Base-by-base conservation (phyloP, 1,140 invertebrate species). In the Apocrypta bakeri region DNA sequence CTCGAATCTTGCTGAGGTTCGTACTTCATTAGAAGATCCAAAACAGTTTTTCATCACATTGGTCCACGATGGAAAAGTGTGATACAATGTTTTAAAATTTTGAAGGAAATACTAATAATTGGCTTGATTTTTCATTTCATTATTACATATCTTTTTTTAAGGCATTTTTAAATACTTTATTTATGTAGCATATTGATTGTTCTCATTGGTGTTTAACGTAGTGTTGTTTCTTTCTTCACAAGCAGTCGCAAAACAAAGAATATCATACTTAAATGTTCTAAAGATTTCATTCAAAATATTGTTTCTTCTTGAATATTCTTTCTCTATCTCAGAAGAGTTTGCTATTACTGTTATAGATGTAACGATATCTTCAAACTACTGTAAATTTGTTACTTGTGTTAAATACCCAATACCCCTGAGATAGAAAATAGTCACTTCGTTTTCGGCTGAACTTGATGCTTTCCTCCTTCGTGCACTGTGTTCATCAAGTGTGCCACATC, bases 41-140 rank as follows among this genome's bases (percentile, higher is more conserved):
- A 73, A 73, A 11, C 24, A 0, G 2, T 73, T 24, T 42, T 11
- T 56, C 25, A 74, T 74, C 1, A 48, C 12, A 61, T 74, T 74
- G 12, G 24, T 74, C 72, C 72, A 74, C 12, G 42, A 48, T 27
- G 42, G 72, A 61, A 74, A 61, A 24, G 40, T 56, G 9, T 56
- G 29, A 31, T 42, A 74, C 33, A 74, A 74, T 29, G 6, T 14
- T 74, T 56, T 37, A 12, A 56, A 74, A 74, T 17, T 56, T 61
- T 27, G 6, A 12, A 31, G 42, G 72, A 7, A 56, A 11, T 61
- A 48, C 21, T 56, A 74, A 56, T 6, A 61, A 61, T 74, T 48
- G 0, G 7, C 7, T 0, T 74, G 0, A 17, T 27, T 12, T 74
- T 25, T 25, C 0, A 74, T 40, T 42, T 72, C 37, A 72, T 42